Evolutionary conservation across 2,113 vertebrate genomes (phyloP).

Genomic region (Saguinus midas): DNA sequence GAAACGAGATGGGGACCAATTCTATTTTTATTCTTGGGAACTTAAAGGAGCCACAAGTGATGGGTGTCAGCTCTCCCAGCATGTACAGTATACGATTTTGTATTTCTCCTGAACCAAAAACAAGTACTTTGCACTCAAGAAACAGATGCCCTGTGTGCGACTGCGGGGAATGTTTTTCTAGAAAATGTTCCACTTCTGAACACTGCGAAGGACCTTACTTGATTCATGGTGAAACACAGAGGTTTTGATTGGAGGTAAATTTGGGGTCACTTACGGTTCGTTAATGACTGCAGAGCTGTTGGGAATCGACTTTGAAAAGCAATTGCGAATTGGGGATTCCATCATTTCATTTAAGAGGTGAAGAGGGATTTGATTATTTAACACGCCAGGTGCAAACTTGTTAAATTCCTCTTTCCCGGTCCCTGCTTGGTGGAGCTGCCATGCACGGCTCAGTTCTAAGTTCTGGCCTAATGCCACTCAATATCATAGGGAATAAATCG

Average conservation of each 20-base stretch:
- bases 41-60: background rate
- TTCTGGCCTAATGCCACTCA: background rate
- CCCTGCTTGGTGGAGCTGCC: background rate
- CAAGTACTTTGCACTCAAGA: background rate
- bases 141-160: too few species aligned
- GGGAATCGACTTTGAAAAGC: background rate
- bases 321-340: background rate
- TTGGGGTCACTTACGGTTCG: background rate
- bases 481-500: background rate
- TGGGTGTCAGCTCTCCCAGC: background rate
- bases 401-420: background rate
- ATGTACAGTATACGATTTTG: fast-evolving
- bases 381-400: background rate
- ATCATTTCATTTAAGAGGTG: background rate
- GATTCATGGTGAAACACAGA: background rate
- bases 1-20: background rate
- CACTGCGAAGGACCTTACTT: background rate
- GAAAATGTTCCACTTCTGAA: background rate
- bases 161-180: fast-evolving
- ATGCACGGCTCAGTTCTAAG: background rate
- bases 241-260: background rate
- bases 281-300: fast-evolving
- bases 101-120: background rate
- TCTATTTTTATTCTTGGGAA: background rate
- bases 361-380: background rate